Evolutionary conservation across 1,140 invertebrate genomes (phyloP), one percentile per base, ranked within the genome.

Genomic region (Nixonia krombeini): DNA sequence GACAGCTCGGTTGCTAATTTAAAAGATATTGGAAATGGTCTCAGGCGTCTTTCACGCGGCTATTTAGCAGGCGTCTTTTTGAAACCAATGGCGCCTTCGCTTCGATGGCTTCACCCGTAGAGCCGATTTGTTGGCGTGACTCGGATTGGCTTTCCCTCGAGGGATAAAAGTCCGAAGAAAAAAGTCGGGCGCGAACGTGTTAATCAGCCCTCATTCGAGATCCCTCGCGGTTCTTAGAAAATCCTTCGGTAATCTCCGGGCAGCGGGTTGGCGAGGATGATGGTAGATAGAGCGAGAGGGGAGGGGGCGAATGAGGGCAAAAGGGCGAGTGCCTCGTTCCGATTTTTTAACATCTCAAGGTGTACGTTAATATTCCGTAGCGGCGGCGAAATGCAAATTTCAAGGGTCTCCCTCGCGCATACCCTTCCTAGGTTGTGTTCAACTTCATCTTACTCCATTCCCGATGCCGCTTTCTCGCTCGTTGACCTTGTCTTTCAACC

Each of bases 381-480:
- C 55, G 29, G 53, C 41, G 57, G 31, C 59, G 63, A 68, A 76
- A 76, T 74, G 57, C 69, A 76, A 72, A 76, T 76, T 61, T 72
- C 35, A 73, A 62, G 51, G 50, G 50, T 66, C 50, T 66, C 57
- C 59, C 64, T 38, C 33, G 44, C 41, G 13, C 52, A 2, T 21
- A 26, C 44, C 44, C 57, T 56, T 58, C 41, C 65, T 41, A 41
- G 40, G 15, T 40, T 57, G 45, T 52, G 51, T 61, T 67, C 64
- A 41, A 57, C 53, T 51, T 38, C 42, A 58, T 68, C 33, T 41
- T 58, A 33, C 55, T 62, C 50, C 44, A 51, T 57, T 46, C 46
- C 35, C 40, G 52, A 64, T 64, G 47, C 51, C 52, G 40, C 52
- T 51, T 37, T 38, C 18, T 13, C 9, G 42, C 21, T 26, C 40